Evolutionary conservation across 2,888 invertebrate genomes (phyloP).

Genomic region (Philaethria dido): DNA sequence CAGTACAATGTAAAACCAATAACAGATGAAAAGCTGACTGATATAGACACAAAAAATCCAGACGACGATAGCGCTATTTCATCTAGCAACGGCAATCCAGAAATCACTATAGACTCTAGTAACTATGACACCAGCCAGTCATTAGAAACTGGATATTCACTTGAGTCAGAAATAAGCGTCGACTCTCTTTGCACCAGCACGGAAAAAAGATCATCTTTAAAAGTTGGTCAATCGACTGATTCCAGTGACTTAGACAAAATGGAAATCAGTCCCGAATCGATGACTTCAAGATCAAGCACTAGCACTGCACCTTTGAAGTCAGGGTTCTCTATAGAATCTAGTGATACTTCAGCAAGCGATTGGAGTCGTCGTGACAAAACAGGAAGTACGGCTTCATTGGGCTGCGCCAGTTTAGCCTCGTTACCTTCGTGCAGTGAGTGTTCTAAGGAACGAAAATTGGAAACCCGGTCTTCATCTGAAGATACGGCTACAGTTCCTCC

Average conservation of each 20-base stretch:
- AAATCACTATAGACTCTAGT: constrained; percentile 79
- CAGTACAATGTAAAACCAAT: constrained; percentile 67
- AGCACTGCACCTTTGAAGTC: constrained; percentile 81
- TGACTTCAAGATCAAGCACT: constrained; percentile 78
- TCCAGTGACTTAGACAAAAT: constrained; percentile 86
- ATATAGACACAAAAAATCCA: constrained; percentile 74
- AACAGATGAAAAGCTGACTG: constrained; percentile 67
- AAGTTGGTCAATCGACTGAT: constrained; percentile 87
- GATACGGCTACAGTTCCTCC: constrained; percentile 80
- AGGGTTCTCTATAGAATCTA: constrained; percentile 85
- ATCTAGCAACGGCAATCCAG: constrained; percentile 78
- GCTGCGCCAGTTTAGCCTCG: constrained; percentile 87
- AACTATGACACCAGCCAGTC: constrained; percentile 79
- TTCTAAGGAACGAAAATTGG: constrained; percentile 82
- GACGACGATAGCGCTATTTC: constrained; percentile 79
- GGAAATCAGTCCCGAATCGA: constrained; percentile 81
- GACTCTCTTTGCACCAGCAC: constrained; percentile 83
- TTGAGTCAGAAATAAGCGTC: constrained; percentile 83
- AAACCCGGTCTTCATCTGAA: constrained; percentile 85
- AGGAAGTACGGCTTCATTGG: constrained; percentile 84
- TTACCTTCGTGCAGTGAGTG: constrained; percentile 86
- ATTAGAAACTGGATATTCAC: constrained; percentile 78
- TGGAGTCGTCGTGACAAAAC: constrained; percentile 85
- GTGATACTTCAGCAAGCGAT: constrained; percentile 85
- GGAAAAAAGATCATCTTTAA: constrained; percentile 84